Evolutionary conservation across 2,113 vertebrate species (phyloP).

Genomic region (Caranx melampygus): DNA sequence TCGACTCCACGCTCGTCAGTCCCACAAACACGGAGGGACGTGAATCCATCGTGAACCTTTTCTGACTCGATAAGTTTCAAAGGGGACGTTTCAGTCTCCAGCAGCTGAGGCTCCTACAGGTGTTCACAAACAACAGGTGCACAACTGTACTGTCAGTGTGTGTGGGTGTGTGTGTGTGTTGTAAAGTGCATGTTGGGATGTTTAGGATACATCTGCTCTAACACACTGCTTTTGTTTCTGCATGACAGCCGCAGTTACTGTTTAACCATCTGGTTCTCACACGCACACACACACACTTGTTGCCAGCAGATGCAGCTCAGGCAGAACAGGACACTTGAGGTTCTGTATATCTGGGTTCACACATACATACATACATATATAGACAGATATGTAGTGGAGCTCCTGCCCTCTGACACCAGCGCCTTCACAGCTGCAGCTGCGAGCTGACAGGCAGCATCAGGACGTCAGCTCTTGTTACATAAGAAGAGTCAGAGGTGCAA

Average conservation of each 20-base stretch:
- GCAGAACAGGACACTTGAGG: too few relatives aligned
- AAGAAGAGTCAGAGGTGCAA: conserved; percentile 2
- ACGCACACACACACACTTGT: neutral
- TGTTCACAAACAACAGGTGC: conserved; percentile 44
- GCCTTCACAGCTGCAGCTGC: neutral
- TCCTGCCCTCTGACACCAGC: neutral
- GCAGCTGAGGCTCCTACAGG: neutral
- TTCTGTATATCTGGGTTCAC: neutral
- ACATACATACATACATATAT: neutral
- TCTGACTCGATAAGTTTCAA: too few relatives aligned
- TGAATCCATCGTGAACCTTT: too few relatives aligned
- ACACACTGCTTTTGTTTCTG: conserved; percentile 10
- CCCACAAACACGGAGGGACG: neutral
- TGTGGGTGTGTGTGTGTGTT: too few relatives aligned
- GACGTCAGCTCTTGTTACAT: neutral
- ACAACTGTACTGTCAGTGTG: neutral
- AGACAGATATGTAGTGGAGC: neutral
- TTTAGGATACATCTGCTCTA: conserved; percentile 14
- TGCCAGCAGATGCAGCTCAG: conserved; percentile 6
- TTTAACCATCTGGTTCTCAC: conserved; percentile 32
- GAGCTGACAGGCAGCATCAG: neutral
- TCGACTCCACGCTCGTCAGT: neutral
- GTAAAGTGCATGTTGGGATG: neutral
- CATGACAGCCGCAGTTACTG: conserved; percentile 6
- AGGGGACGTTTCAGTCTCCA: too few relatives aligned